Percentiles rank a stretch among this genome's conserved stretches.
Conservation (phyloP, 35 echinoderm and acorn worm species). For the Acanthaster planci region DNA sequence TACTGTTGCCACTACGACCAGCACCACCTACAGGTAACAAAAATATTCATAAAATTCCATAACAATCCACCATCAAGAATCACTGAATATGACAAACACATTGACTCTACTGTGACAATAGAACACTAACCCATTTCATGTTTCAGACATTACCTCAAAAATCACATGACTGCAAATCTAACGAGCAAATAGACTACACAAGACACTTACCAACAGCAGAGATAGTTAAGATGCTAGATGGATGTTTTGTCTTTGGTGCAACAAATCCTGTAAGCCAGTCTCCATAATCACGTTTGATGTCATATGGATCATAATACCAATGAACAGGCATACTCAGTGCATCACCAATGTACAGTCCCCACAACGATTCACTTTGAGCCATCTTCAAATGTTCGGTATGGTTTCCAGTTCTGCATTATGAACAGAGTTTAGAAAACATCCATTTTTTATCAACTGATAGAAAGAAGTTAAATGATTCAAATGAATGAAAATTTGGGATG, state of each 20-base stretch:
- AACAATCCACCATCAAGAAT: too few relatives aligned
- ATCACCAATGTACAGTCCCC: conserved; percentile 47
- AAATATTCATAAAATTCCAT: neutral
- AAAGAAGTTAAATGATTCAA: too few relatives aligned
- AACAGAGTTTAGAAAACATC: too few relatives aligned
- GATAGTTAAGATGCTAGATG: conserved; percentile 59
- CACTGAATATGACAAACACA: too few relatives aligned
- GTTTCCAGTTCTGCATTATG: too few relatives aligned
- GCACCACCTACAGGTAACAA: conserved; percentile 41
- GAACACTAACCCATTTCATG: too few relatives aligned
- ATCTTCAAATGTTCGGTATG: neutral
- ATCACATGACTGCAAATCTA: too few relatives aligned
- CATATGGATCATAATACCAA: conserved; percentile 63
- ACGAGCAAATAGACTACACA: too few relatives aligned
- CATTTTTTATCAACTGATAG: too few relatives aligned
- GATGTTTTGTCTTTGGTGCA: conserved; percentile 51
- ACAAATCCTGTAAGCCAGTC: conserved; percentile 55
- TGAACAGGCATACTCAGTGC: conserved; percentile 68
- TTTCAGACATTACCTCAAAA: too few relatives aligned
- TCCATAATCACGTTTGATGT: conserved; percentile 53
- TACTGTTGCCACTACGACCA: conserved; percentile 42
- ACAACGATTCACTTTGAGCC: conserved; percentile 25
- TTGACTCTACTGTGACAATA: too few relatives aligned
- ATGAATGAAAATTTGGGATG: too few relatives aligned
- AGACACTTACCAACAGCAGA: conserved; percentile 54